phyloP scores from a whole-genome alignment of 2,797 vertebrate species.

The Mormyrops attenuatus region DNA sequence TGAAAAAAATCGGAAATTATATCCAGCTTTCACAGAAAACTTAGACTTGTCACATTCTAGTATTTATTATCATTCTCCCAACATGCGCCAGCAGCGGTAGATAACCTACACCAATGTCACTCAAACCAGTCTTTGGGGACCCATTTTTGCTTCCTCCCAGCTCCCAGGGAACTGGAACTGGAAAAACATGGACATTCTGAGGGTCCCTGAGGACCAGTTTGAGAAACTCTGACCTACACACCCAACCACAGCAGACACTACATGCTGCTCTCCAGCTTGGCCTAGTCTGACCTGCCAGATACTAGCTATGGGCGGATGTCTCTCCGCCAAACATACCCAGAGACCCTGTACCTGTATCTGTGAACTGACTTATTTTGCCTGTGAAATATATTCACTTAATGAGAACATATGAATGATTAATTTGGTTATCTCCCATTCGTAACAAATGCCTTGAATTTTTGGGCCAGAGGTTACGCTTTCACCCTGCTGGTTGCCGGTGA shows the following conservation, averaged over 20 bases:
- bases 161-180: background rate
- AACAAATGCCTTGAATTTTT: background rate
- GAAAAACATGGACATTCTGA: background rate
- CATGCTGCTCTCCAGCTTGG: background rate
- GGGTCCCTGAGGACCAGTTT: background rate
- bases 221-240: background rate
- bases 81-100: background rate
- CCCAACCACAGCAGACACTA: background rate
- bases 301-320: background rate
- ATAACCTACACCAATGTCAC: background rate
- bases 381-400: background rate
- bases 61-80: background rate
- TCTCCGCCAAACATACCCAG: background rate
- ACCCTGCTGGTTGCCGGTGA: background rate
- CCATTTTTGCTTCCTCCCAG: background rate
- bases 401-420: slow-evolving; percentile 1
- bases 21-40: background rate
- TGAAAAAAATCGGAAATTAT: background rate
- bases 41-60: background rate
- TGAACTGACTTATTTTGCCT: background rate
- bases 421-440: background rate
- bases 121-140: background rate
- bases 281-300: background rate
- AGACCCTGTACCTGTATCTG: background rate
- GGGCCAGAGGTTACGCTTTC: background rate